Conservation (phyloP, 2,797 vertebrate species). For the Alca torda region DNA sequence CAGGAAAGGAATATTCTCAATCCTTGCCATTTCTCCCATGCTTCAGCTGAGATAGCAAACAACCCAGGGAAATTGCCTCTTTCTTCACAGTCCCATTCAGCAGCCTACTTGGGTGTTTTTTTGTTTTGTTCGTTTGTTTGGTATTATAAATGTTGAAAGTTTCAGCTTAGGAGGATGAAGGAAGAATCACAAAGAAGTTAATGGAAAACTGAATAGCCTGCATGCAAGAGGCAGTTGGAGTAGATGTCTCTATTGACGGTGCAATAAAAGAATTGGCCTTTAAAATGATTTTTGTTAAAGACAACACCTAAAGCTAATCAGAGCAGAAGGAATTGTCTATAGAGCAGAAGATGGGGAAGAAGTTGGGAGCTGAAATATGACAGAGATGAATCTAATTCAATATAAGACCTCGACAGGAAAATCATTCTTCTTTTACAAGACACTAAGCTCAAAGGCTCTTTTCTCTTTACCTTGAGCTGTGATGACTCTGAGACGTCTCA, state of each 20-base stretch:
- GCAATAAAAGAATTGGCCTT: neutral
- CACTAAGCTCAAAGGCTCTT: neutral
- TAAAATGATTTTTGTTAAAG: constrained; percentile 17
- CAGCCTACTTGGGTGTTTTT: neutral
- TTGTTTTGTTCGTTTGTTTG: neutral
- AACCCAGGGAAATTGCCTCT: neutral
- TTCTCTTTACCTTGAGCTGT: neutral
- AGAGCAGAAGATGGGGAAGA: neutral
- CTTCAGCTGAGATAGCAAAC: neutral
- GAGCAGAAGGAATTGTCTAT: constrained; percentile 10
- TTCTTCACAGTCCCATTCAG: neutral
- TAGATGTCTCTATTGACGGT: neutral
- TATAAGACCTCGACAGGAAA: neutral
- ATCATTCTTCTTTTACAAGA: neutral
- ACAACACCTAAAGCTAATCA: constrained; percentile 34
- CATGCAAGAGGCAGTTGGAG: neutral
- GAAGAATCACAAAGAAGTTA: neutral
- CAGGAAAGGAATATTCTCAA: neutral
- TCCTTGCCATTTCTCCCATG: neutral
- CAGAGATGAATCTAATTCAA: neutral
- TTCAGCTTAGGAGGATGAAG: neutral
- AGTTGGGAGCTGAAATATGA: neutral
- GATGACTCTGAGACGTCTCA: neutral
- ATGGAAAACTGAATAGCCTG: neutral
- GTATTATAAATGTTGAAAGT: neutral